Evolutionary conservation across 2,113 vertebrate genomes (phyloP), one percentile per base, ranked within the genome.

Genomic region (Rhinogobius similis): DNA sequence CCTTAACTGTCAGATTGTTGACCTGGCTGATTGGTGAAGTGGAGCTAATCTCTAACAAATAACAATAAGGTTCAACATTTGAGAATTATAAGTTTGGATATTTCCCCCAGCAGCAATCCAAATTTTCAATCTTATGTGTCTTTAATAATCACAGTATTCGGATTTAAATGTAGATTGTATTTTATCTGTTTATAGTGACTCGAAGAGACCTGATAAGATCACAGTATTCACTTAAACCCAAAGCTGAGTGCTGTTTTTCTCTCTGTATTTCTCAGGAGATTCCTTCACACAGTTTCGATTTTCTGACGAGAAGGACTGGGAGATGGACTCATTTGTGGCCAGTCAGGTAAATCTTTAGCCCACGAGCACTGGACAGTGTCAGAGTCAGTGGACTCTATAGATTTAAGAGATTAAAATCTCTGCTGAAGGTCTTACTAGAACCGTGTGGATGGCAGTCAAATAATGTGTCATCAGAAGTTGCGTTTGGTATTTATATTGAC

Each of bases 271-370:
- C 75, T 32, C 78, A 99, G 97, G 97, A n/a, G 94, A 98, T 89
- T 97, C 94, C 4, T 96, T 96, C 78, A 86, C 95, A 56, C 97
- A 98, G 68, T 99, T 99, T 79, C 92, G 94, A 29, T 96, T 99
- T 90, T 91, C 94, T 55, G 96, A 99, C 0, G 98, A 99, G 79
- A 98, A 96, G 27, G 95, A 96, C 52, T 98, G 98, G 97, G 94
- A 94, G 76, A 76, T 86, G 86, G 95, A 96, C 74, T 89, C 75
- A 24, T 66, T 92, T 43, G 82, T 88, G 67, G 82, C 85, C 72
- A 90, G 90, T 68, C 94, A 95, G 95, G 96, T 98, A 91, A 82
- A 72, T 87, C 62, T 53, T 75, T 67, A 63, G 9, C 38, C 23
- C 64, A 7, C 32, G 29, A 23, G 11, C n/a, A 46, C 29, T 59